A percentile compares a stretch with the other conserved stretches of the same genome.
Conservation (phyloP, 2,888 invertebrate genomes). For the Drosophila greeni region DNA sequence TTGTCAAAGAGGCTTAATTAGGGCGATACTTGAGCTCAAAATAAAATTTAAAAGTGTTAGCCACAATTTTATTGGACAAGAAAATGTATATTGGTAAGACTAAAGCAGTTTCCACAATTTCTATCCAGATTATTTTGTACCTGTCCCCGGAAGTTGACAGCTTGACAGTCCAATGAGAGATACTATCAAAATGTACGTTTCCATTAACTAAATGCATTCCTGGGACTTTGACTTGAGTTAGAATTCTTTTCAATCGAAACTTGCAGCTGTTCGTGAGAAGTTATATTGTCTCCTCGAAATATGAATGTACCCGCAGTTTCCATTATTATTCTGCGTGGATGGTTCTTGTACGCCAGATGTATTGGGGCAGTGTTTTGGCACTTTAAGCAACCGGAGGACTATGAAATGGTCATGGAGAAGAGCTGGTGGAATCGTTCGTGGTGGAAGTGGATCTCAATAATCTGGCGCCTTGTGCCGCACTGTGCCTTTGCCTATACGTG, state of each 20-base stretch:
- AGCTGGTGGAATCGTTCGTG: neutral
- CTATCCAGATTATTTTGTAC: neutral
- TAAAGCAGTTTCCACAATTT: neutral
- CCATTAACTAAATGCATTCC: neutral
- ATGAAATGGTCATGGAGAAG: neutral
- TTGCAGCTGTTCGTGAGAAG: neutral
- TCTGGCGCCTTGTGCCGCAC: neutral
- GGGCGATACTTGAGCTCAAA: neutral
- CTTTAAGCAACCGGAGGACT: neutral
- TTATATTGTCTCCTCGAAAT: neutral
- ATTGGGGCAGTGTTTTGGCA: slow-evolving; percentile 1
- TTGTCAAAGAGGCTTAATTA: neutral
- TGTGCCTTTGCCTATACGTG: neutral
- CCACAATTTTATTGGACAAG: too few species aligned
- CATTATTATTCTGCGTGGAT: neutral
- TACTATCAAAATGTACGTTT: neutral
- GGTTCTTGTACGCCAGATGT: neutral
- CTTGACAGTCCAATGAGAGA: neutral
- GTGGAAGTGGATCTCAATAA: neutral
- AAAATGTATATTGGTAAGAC: neutral
- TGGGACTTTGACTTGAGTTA: too few species aligned
- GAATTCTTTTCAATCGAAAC: neutral
- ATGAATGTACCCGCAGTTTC: neutral
- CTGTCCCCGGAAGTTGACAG: neutral
- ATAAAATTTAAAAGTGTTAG: neutral